These are phyloP conservation scores for Takifugu ocellatus DNA, from an alignment of 2,797 vertebrate genomes.

Conservation along the genomic window DNA sequence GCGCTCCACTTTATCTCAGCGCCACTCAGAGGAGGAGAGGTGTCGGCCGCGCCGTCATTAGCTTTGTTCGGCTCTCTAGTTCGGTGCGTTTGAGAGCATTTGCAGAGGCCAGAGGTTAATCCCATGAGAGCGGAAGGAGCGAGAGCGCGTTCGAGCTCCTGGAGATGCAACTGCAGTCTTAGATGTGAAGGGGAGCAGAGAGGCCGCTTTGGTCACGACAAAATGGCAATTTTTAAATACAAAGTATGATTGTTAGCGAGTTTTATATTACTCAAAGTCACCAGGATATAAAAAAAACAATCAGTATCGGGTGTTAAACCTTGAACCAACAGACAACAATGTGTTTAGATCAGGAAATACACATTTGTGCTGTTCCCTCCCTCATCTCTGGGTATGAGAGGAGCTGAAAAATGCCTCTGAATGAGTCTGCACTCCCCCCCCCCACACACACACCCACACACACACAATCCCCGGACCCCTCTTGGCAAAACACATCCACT, in stretches of 20 bases:
- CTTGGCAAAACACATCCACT: conserved; percentile 70
- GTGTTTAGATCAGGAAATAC: no score
- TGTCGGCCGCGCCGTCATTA: conserved; percentile 35
- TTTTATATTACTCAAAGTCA: no score
- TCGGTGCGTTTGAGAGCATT: conserved; percentile 29
- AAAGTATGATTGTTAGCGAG: not conserved
- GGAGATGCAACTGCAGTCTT: conserved; percentile 27
- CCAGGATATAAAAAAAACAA: no score
- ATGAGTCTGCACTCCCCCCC: conserved; percentile 60
- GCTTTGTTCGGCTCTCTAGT: conserved; percentile 42
- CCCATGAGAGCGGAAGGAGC: not conserved
- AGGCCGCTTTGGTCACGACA: conserved; percentile 28
- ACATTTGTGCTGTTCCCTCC: conserved; percentile 26
- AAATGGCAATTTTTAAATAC: conserved; percentile 21
- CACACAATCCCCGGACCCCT: conserved; percentile 50
- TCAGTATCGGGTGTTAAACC: no score
- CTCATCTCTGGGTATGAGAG: conserved; percentile 32
- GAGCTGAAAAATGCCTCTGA: conserved; percentile 66
- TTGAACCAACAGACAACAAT: no score
- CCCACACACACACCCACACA: conserved; percentile 14
- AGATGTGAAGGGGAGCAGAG: conserved; percentile 12
- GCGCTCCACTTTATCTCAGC: conserved; percentile 21
- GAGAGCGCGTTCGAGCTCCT: not conserved
- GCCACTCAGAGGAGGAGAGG: conserved; percentile 30
- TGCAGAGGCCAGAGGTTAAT: conserved; percentile 7